phyloP scores from a whole-genome alignment of 2,888 invertebrate genomes.

The Amblyteles armatorius region DNA sequence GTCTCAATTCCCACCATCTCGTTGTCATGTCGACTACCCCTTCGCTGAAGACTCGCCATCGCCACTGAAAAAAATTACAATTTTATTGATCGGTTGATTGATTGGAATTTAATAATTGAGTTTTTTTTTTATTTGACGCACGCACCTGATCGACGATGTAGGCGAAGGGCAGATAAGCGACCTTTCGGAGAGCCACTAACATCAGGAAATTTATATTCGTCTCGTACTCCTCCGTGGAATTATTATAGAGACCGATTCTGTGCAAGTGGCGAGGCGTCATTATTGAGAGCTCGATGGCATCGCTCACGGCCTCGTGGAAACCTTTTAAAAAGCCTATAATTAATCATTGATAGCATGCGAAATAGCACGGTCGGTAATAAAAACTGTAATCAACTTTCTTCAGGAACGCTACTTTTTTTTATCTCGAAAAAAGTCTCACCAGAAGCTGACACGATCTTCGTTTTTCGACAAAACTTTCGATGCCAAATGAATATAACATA shows the following conservation, averaged over 20 bases:
- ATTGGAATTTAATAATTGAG: not conserved
- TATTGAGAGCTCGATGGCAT: constrained; percentile 91
- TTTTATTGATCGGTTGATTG: constrained; percentile 10
- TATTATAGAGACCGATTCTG: constrained; percentile 89
- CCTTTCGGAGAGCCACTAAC: constrained; percentile 92
- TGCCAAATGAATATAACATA: too few relatives aligned
- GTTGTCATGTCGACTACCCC: constrained; percentile 90
- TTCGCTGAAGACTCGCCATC: constrained; percentile 92
- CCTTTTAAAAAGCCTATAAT: constrained; percentile 85
- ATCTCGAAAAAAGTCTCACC: not conserved
- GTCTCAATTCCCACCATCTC: constrained; percentile 91
- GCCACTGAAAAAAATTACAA: constrained; percentile 87
- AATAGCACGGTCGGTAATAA: not conserved
- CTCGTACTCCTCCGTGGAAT: constrained; percentile 88
- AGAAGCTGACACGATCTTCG: too few relatives aligned
- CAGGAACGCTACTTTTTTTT: not conserved
- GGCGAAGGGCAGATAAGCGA: constrained; percentile 92
- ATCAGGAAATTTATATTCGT: constrained; percentile 92
- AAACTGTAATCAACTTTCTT: not conserved
- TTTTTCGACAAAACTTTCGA: too few relatives aligned
- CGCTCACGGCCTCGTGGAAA: constrained; percentile 94
- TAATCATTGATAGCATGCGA: not conserved
- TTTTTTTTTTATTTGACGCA: not conserved
- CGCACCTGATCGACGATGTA: constrained; percentile 91
- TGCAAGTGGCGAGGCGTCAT: constrained; percentile 92